Base-by-base conservation (phyloP, 2,113 vertebrate genomes). In the Atractosteus spatula region DNA sequence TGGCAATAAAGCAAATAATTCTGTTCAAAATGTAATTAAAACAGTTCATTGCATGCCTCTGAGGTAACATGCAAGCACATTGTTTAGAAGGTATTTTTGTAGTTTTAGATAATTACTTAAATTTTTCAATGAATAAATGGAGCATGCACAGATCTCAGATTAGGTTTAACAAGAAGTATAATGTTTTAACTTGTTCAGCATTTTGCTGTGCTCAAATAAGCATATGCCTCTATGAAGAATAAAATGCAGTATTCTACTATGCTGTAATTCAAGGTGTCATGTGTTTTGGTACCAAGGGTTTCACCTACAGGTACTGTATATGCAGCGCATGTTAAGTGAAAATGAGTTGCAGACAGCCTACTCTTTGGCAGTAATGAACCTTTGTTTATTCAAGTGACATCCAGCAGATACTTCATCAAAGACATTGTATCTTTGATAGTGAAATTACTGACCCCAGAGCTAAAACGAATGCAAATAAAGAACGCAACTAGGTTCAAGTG, bases 341-440 rank as follows among this genome's bases (percentile, higher is more conserved):
- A 66, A 66, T 66, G 43, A 66, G 64, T 8, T 47, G 64, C 10
- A 47, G 43, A 29, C 29, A 2, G 3, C 64, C 45, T n/a, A 45
- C 41, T 16, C 16, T 44, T 42, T 45, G 3, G 16, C 43, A 66
- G 44, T 66, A 7, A 66, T 42, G 43, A 13, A 51, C 47, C 47
- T 10, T 66, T n/a, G n/a, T 66, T 66, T 66, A 66, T 43, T 66
- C 63, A 66, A n/a, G 45, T 66, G 64, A 44, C 43, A 47, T 66
- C 64, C 43, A 66, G 41, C 43, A 45, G 47, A 51, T 44, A 66
- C 45, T 14, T 43, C 42, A 14, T 66, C 64, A 66, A 66, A 66
- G 64, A 45, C 42, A 47, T 44, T 12, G 45, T 41, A n/a, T 42
- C 44, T 66, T 66, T 66, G 64, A 45, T 66, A 10, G 11, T n/a